Evolutionary conservation across 2,888 invertebrate genomes (phyloP).

Genomic region (Drymonia ruficornis): DNA sequence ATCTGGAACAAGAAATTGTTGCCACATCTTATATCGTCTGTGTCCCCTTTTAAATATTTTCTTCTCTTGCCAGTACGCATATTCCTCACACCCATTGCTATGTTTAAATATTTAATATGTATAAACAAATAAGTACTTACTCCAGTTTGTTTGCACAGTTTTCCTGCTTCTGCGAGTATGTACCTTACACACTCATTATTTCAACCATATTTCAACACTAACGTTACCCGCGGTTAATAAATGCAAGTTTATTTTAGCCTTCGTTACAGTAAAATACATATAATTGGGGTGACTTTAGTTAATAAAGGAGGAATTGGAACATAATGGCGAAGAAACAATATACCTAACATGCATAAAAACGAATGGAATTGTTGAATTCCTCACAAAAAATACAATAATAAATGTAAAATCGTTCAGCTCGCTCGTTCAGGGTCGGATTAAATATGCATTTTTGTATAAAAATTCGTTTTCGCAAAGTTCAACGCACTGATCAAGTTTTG

Average conservation of each 20-base stretch:
- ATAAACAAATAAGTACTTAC: background rate
- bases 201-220: slow-evolving; percentile 17
- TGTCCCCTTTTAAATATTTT: background rate
- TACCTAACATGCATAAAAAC: background rate
- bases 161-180: background rate
- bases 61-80: background rate
- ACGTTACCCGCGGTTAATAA: slow-evolving; percentile 15
- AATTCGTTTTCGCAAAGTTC: slow-evolving; percentile 46
- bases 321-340: background rate
- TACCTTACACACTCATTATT: slow-evolving; percentile 14
- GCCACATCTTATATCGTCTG: background rate
- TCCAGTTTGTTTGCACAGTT: background rate
- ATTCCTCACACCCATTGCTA: background rate
- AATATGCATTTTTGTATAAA: slow-evolving; percentile 20
- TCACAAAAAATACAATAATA: slow-evolving; percentile 11
- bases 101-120: background rate
- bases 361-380: slow-evolving; percentile 5
- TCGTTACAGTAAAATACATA: slow-evolving; percentile 8
- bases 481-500: slow-evolving; percentile 54
- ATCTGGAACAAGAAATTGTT: too few species aligned
- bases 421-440: slow-evolving; percentile 15
- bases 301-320: background rate
- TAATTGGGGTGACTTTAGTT: slow-evolving; percentile 2
- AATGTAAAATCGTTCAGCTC: slow-evolving; percentile 10
- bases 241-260: slow-evolving; percentile 13